Evolutionary conservation across 2,113 vertebrate species (phyloP).

Genomic region (Gobius niger): DNA sequence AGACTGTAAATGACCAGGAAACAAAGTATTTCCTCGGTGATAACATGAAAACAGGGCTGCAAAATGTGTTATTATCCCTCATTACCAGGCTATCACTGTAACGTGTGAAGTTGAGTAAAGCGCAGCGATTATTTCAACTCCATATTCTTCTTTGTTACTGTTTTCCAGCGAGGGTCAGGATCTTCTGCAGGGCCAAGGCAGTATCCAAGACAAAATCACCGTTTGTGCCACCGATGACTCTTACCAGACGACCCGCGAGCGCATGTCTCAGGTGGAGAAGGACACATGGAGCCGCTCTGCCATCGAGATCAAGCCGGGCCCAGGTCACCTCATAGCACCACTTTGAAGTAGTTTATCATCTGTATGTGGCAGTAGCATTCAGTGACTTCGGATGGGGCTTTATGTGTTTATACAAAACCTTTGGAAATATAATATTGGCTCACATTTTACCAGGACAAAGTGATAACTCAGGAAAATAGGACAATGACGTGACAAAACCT

Average conservation of each 20-base stretch:
- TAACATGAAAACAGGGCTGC: too few species aligned
- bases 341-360: constrained; percentile 39
- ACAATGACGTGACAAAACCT: too few species aligned
- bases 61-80: too few species aligned
- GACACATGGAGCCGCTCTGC: constrained; percentile 79
- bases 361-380: not conserved
- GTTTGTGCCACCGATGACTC: constrained; percentile 83
- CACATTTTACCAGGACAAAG: too few species aligned
- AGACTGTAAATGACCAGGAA: too few species aligned
- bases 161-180: constrained; percentile 71
- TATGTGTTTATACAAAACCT: too few species aligned
- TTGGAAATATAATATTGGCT: too few species aligned
- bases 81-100: too few species aligned
- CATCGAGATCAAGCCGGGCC: constrained; percentile 76
- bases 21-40: too few species aligned
- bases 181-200: constrained; percentile 82
- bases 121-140: not conserved
- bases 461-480: too few species aligned
- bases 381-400: too few species aligned
- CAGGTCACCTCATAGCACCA: constrained; percentile 62
- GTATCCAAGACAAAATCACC: constrained; percentile 85
- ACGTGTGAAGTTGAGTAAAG: constrained; percentile 20
- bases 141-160: not conserved
- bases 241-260: constrained; percentile 77
- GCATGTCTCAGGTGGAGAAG: constrained; percentile 78